These are phyloP conservation scores for Mylabris sibirica DNA, from an alignment of 2,888 invertebrate species.

Conservation along the genomic window DNA sequence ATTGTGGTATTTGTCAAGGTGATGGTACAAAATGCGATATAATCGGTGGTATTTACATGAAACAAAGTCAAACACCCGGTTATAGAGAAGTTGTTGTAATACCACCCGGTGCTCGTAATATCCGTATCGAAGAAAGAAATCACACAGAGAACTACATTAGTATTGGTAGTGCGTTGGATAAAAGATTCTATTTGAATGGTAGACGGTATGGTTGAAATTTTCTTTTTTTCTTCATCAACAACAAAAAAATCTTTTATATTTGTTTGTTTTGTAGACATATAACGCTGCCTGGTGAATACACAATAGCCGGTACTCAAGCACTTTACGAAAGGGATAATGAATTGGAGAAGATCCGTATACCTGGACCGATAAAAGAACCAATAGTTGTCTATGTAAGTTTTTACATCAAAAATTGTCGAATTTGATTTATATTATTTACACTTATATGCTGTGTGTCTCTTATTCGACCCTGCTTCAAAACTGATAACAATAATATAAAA, in stretches of 20 bases:
- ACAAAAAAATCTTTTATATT: constrained; percentile 17
- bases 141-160: constrained; percentile 82
- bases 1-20: constrained; percentile 87
- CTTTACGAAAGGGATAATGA: constrained; percentile 81
- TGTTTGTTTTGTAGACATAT: constrained; percentile 66
- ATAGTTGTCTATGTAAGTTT: constrained; percentile 80
- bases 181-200: constrained; percentile 80
- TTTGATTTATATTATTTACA: constrained; percentile 4
- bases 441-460: background rate
- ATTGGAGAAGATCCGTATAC: constrained; percentile 81
- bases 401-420: background rate
- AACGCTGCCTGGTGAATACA: constrained; percentile 80
- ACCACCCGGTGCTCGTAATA: constrained; percentile 81
- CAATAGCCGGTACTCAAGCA: constrained; percentile 79
- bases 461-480: background rate
- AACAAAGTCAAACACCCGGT: constrained; percentile 62
- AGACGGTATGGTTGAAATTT: constrained; percentile 70
- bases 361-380: constrained; percentile 82
- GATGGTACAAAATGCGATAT: constrained; percentile 82
- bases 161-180: constrained; percentile 74
- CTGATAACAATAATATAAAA: background rate
- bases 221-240: background rate
- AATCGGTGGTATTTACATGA: constrained; percentile 66
- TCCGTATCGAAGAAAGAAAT: constrained; percentile 77
- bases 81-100: constrained; percentile 74